Percentiles rank a stretch among this genome's conserved stretches.
These are phyloP conservation scores for Zelleria hepariella DNA, from an alignment of 2,888 invertebrate genomes.

Conservation along the genomic window DNA sequence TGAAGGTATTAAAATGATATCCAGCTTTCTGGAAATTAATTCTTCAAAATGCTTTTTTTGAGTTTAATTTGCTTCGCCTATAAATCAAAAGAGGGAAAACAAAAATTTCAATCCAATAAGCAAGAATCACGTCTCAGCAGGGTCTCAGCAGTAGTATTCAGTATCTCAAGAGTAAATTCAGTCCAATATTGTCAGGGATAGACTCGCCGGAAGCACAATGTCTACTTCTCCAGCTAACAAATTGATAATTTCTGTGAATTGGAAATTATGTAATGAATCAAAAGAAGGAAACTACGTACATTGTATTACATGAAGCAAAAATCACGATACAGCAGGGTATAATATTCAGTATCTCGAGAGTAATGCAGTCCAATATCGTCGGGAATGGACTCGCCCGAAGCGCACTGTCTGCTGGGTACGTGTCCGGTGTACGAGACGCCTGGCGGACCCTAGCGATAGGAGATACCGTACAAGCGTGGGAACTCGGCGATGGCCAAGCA, in stretches of 20 bases:
- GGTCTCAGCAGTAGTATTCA: background rate
- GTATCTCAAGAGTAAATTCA: conserved; percentile 30
- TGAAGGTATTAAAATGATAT: no score
- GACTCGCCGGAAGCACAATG: no score
- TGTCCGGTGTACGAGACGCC: conserved; percentile 41
- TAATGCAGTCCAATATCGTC: conserved; percentile 44
- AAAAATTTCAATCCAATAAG: background rate
- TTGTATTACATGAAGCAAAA: background rate
- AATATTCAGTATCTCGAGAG: background rate
- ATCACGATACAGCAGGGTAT: background rate
- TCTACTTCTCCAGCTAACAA: no score
- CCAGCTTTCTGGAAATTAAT: no score
- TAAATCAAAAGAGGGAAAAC: no score
- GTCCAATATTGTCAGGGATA: background rate
- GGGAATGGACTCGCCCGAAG: conserved; percentile 39
- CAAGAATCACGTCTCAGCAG: background rate
- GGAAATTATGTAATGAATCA: no score
- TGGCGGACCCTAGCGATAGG: background rate
- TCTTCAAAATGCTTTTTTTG: no score
- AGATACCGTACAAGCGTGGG: background rate
- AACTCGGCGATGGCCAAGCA: no score
- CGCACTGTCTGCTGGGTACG: conserved; percentile 34
- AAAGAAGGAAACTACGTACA: no score
- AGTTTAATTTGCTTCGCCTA: no score
- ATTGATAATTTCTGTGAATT: no score